Evolutionary conservation across 2,797 vertebrate species (phyloP), one percentile per base, ranked within the genome.

Genomic region (Enteromius trimaculatus): DNA sequence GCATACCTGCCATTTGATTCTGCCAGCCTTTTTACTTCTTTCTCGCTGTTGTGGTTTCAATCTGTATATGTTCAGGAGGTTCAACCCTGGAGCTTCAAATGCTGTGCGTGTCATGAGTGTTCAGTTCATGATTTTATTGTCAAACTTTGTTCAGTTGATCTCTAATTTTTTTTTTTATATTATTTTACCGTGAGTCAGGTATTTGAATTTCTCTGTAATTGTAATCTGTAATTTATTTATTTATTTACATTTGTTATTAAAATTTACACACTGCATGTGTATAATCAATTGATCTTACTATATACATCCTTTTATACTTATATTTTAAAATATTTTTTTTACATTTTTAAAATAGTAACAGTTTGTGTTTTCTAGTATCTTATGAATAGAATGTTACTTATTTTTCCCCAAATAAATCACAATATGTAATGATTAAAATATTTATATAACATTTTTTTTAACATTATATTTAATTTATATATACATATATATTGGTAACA

Each of bases 1-100:
- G 47, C 66, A 55, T 65, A 81, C 80, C 69, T 66, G 34, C 70
- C 84, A 82, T 77, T 68, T 82, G 66, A 84, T 79, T 74, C 39
- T 68, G 37, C 47, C 75, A 37, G 49, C 44, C 47, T 49, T 81
- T 60, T 84, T 37, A 51, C 66, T 66, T 68, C 31, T 53, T 51
- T 83, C 37, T 81, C 58, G 64, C 81, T 76, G 68, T 75, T 80
- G 82, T 80, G 80, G 84, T 84, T 86, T 88, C 79, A 78, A 78
- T 82, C 75, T 84, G 76, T 79, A 82, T 78, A 69, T 69, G n/a
- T 11, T 81, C 47, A 76, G 77, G 70, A 81, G 74, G 83, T 8
- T 81, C 53, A 60, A 1, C 6, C 79, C 37, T 60, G 49, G 49
- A 69, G 65, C 47, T 68, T 34, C 10, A 69, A 55, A 29, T 10